A percentile compares a stretch with the other conserved stretches of the same genome.
Evolutionary conservation across 2,113 vertebrate genomes (phyloP).

Genomic region (Ammodytes marinus): DNA sequence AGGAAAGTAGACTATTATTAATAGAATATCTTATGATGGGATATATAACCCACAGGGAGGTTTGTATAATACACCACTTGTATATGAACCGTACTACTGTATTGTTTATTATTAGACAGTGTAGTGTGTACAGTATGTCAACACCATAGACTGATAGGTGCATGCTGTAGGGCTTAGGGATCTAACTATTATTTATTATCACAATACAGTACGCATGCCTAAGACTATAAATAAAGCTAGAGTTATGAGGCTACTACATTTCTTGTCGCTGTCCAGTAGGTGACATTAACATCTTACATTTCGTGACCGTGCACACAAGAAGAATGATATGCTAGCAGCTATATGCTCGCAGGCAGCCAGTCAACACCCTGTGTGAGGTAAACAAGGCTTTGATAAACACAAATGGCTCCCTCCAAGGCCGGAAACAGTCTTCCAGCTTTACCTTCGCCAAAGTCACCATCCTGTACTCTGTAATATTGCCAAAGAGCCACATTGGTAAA

Average conservation of each 20-base stretch:
- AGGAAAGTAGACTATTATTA: not conserved
- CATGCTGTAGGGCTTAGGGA: not conserved
- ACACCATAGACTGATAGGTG: not conserved
- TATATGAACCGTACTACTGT: not conserved
- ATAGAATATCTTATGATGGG: not conserved
- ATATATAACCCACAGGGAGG: not conserved
- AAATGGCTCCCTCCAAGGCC: slow-evolving; percentile 34
- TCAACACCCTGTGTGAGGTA: slow-evolving; percentile 19
- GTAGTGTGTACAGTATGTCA: not conserved
- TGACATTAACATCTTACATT: slow-evolving; percentile 8
- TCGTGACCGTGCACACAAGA: not conserved
- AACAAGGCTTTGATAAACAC: slow-evolving; percentile 44
- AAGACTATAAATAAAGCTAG: slow-evolving; percentile 28
- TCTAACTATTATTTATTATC: slow-evolving; percentile 2
- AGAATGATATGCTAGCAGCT: not conserved
- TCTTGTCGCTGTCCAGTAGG: not conserved
- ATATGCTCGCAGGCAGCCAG: slow-evolving; percentile 7
- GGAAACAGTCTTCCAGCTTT: slow-evolving; percentile 61
- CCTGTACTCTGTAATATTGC: slow-evolving; percentile 66
- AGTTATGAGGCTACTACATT: slow-evolving; percentile 28
- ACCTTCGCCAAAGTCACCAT: slow-evolving; percentile 48
- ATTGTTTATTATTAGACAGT: not conserved
- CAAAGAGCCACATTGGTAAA: slow-evolving; percentile 61
- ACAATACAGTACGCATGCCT: not conserved
- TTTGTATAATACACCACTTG: not conserved